Evolutionary conservation across 2,797 vertebrate species (phyloP).

Genomic region (Peromyscus attwateri): DNA sequence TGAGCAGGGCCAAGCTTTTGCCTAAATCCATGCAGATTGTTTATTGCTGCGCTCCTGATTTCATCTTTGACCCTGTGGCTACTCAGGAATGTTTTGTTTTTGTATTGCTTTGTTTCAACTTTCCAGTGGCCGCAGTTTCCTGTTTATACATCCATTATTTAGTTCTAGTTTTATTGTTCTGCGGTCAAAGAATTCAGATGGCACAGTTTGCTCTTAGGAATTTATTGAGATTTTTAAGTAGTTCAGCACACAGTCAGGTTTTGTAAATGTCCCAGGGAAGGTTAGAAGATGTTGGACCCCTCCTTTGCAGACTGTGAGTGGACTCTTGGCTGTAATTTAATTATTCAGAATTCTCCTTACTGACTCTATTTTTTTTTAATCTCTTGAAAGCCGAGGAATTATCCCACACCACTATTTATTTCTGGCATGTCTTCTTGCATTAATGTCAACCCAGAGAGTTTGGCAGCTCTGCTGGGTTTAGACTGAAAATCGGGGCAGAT

Average conservation of each 20-base stretch:
- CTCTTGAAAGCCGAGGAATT: slow-evolving; percentile 24
- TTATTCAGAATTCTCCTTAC: neutral
- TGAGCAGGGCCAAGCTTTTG: neutral
- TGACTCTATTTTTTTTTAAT: neutral
- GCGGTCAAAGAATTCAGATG: neutral
- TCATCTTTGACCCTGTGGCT: neutral
- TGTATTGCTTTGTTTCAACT: slow-evolving; percentile 47
- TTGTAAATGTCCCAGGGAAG: neutral
- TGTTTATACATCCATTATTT: slow-evolving; percentile 27
- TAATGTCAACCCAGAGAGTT: neutral
- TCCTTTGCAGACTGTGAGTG: neutral
- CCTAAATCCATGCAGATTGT: neutral
- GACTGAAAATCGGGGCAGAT: neutral
- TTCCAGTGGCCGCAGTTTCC: slow-evolving; percentile 41
- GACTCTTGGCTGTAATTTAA: neutral
- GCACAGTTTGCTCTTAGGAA: neutral
- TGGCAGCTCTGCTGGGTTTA: neutral
- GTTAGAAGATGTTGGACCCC: neutral
- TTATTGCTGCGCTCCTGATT: neutral
- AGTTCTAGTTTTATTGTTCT: neutral
- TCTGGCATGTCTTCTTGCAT: neutral
- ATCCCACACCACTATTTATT: neutral
- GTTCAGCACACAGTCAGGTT: neutral
- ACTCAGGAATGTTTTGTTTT: slow-evolving; percentile 35
- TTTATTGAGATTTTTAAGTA: slow-evolving; percentile 23